Conservation (phyloP, 1,140 invertebrate genomes). For the Hycleus phaleratus region DNA sequence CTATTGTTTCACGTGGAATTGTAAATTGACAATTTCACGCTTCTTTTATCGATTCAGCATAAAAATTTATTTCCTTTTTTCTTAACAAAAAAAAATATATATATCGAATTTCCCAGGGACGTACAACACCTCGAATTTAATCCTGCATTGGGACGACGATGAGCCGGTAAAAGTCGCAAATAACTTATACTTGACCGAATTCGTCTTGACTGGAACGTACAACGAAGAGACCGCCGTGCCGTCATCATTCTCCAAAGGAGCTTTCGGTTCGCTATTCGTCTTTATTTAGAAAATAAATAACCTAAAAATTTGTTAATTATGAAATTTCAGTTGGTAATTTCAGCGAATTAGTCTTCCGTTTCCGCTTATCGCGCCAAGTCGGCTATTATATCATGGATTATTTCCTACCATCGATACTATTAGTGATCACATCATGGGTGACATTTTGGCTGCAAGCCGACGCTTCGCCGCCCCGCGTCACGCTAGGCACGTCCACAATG, state of each 20-base stretch:
- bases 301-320: constrained; percentile 36
- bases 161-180: constrained; percentile 66
- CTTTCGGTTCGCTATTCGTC: constrained; percentile 47
- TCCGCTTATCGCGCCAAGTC: constrained; percentile 70
- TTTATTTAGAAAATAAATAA: not conserved
- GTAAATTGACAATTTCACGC: no score
- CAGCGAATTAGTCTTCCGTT: constrained; percentile 68
- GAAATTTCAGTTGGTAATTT: constrained; percentile 63
- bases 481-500: constrained; percentile 73
- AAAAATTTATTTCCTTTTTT: not conserved
- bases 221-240: constrained; percentile 59
- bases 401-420: constrained; percentile 79
- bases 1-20: no score
- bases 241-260: constrained; percentile 61
- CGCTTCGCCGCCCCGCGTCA: constrained; percentile 72
- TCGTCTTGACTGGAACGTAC: constrained; percentile 60
- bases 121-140: constrained; percentile 66
- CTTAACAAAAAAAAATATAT: constrained; percentile 17
- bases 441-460: constrained; percentile 86
- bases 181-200: constrained; percentile 76
- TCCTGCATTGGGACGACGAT: constrained; percentile 65
- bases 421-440: constrained; percentile 84
- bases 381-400: constrained; percentile 87
- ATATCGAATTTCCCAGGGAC: constrained; percentile 51
- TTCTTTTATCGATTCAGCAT: not conserved